Conservation (phyloP, 64 coral and sea anemone species). For the Pocillopora damicornis region DNA sequence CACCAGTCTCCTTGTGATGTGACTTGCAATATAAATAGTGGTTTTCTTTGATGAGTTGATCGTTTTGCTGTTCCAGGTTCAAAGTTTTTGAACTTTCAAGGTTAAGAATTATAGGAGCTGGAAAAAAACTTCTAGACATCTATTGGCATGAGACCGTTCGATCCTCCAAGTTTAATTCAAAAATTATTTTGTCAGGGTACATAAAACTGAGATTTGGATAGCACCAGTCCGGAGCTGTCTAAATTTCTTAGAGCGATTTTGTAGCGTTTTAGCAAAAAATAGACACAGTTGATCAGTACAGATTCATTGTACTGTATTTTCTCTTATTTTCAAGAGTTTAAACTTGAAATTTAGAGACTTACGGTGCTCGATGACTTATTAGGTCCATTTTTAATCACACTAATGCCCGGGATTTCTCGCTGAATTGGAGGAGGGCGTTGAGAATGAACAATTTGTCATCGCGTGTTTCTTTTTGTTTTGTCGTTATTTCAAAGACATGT, state of each 20-base stretch:
- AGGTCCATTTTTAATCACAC: neutral
- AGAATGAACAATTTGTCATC: neutral
- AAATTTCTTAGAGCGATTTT: neutral
- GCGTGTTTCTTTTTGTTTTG: neutral
- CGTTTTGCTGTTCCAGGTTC: neutral
- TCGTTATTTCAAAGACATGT: neutral
- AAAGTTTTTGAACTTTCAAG: neutral
- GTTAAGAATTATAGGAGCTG: neutral
- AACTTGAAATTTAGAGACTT: neutral
- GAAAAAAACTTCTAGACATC: neutral
- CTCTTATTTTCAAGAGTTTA: neutral
- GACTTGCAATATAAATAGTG: too few species aligned
- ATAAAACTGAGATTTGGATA: too few species aligned
- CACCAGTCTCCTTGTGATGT: too few species aligned
- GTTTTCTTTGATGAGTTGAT: neutral
- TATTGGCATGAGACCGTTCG: neutral
- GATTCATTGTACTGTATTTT: neutral
- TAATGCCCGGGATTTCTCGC: too few species aligned
- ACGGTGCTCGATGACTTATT: neutral
- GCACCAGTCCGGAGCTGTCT: neutral
- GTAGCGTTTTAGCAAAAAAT: neutral
- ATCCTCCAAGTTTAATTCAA: neutral
- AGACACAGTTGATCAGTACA: neutral
- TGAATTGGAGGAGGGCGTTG: neutral
- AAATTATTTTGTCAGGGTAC: too few species aligned